Evolutionary conservation across 2,113 vertebrate genomes (phyloP).

Genomic region (Cisticola juncidis): DNA sequence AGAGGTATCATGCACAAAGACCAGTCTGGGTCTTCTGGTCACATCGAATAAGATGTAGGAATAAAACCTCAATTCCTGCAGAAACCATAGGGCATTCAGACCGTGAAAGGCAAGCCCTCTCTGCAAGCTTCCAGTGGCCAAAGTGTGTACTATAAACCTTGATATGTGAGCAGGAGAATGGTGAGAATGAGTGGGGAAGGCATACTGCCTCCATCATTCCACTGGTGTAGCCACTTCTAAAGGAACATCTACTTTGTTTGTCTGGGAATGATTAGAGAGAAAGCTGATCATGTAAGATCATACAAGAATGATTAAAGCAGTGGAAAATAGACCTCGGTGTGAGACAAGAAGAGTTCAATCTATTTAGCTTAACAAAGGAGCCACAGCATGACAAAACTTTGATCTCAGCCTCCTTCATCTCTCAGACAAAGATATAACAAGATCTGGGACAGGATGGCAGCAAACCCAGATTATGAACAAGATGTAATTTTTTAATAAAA

Average conservation of each 20-base stretch:
- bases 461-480: conserved; percentile 20
- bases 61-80: neutral
- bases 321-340: conserved; percentile 29
- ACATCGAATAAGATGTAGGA: neutral
- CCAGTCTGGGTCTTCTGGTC: neutral
- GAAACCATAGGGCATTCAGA: neutral
- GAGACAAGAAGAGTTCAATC: conserved; percentile 45
- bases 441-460: neutral
- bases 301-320: conserved; percentile 58
- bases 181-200: neutral
- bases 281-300: conserved; percentile 34
- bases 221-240: conserved; percentile 25
- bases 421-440: conserved; percentile 9
- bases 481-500: neutral
- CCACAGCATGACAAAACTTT: conserved; percentile 57
- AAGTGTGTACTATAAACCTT: neutral
- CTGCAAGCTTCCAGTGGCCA: neutral
- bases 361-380: conserved; percentile 51
- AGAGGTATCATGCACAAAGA: neutral
- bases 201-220: neutral
- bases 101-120: neutral
- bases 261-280: conserved; percentile 49
- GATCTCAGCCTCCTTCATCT: conserved; percentile 53
- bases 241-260: neutral
- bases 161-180: neutral